Base-by-base conservation (phyloP, 2,797 vertebrate genomes). In the Apogon hyalosoma region DNA sequence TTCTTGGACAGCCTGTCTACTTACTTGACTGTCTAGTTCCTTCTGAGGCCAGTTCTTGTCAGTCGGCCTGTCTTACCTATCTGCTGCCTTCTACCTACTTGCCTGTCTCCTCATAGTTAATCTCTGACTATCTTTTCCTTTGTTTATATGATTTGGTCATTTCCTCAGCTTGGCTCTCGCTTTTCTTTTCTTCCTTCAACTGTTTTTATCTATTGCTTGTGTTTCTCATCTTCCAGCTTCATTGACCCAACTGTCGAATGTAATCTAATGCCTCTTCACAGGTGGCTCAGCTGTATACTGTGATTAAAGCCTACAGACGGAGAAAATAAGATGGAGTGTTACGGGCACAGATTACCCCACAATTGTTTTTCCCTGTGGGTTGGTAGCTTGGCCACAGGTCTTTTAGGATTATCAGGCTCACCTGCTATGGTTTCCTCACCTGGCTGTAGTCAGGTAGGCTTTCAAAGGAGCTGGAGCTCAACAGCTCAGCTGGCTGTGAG, bases 291-390 rank as follows among this genome's bases (percentile, higher is more conserved):
- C 69, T 73, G 65, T 70, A 74, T 46, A 52, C 49, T 0, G 13
- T 77, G 75, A 82, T 74, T 72, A 81, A 74, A 84, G 65, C 51
- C 48, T 3, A 31, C 55, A 69, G 73, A 73, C 61, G 33, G 60
- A 48, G 58, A 64, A 69, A 58, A 57, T 10, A 58, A 38, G 47
- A 51, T 8, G 0, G 50, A 53, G 43, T n/a, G n/a, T n/a, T n/a
- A n/a, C n/a, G n/a, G n/a, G n/a, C n/a, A n/a, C n/a, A n/a, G n/a
- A 24, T 24, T 24, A 24, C 21, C 21, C 21, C 21, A 24, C 21
- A 24, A 24, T 2, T 24, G 21, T 24, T 24, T 24, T 24, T 4
- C 21, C 21, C 21, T 24, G 2, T 24, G 21, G 21, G 21, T 24
- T 24, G 4, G 21, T 2, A 24, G 21, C 21, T 24, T 24, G 21